Conservation (phyloP, 2,113 vertebrate species). For the Mohoua ochrocephala region DNA sequence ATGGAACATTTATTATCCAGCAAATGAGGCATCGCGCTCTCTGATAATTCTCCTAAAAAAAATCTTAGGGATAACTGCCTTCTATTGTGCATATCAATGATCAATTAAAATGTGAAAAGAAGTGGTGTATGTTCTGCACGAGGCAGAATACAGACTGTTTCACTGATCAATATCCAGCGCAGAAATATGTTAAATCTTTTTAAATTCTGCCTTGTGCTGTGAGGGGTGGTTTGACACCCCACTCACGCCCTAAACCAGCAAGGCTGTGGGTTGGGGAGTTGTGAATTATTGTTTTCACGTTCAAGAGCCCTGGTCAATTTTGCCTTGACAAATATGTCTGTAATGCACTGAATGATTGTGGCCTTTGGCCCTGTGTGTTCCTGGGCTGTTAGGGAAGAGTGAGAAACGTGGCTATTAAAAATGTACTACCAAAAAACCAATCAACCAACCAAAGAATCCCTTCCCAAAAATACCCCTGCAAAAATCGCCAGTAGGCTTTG, state of each 20-base stretch:
- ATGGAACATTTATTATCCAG: background rate
- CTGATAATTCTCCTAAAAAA: constrained; percentile 1
- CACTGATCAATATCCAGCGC: background rate
- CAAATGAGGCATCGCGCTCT: background rate
- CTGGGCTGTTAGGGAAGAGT: background rate
- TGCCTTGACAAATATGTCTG: background rate
- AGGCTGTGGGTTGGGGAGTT: background rate
- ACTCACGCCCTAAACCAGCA: fast-evolving
- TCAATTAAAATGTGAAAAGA: background rate
- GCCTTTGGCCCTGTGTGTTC: background rate
- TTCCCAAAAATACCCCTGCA: background rate
- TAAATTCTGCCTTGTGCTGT: background rate
- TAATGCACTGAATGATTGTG: background rate
- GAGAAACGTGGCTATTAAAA: background rate
- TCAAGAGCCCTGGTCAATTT: background rate
- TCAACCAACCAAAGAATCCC: background rate
- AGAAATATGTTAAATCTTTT: background rate
- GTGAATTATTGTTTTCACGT: background rate
- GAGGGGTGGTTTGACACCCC: background rate
- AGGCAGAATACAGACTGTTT: background rate
- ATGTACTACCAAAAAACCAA: background rate
- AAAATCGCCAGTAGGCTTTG: background rate
- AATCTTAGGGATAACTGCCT: background rate
- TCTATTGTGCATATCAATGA: background rate
- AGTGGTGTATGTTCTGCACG: background rate